Conservation (phyloP, 2,888 invertebrate genomes). For the Callimorpha dominula region DNA sequence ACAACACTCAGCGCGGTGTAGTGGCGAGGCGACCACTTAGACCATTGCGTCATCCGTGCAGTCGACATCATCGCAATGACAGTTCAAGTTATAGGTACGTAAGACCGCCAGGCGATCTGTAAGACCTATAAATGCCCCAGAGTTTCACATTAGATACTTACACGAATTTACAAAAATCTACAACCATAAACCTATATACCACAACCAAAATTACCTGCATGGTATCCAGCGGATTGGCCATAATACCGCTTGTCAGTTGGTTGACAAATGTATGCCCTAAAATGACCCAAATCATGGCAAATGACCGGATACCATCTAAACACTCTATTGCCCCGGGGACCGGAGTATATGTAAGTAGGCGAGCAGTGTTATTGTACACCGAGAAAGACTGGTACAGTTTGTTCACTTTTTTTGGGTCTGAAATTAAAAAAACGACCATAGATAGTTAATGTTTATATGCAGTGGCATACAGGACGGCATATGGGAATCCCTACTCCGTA, state of each 20-base stretch:
- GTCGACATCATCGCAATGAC: too few species aligned
- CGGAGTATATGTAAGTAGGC: constrained; percentile 68
- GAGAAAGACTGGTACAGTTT: constrained; percentile 63
- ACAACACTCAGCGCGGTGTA: too few species aligned
- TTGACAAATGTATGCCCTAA: constrained; percentile 70
- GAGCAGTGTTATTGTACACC: constrained; percentile 73
- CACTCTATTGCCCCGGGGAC: constrained; percentile 73
- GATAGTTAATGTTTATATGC: background rate
- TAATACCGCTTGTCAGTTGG: constrained; percentile 40
- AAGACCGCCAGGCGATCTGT: background rate
- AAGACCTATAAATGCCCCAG: background rate
- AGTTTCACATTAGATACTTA: background rate
- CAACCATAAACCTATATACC: background rate
- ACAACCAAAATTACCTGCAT: constrained; percentile 52
- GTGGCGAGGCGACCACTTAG: too few species aligned
- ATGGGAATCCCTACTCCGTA: too few species aligned
- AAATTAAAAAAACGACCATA: background rate
- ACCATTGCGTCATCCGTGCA: too few species aligned
- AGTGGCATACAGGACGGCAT: too few species aligned
- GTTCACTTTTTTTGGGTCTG: constrained; percentile 63
- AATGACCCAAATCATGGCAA: constrained; percentile 84
- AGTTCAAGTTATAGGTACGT: background rate
- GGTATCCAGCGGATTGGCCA: constrained; percentile 59
- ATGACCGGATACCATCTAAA: constrained; percentile 77
- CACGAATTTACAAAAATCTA: background rate